Evolutionary conservation across 2,113 vertebrate genomes (phyloP).

Genomic region (Entomyzon cyanotis): DNA sequence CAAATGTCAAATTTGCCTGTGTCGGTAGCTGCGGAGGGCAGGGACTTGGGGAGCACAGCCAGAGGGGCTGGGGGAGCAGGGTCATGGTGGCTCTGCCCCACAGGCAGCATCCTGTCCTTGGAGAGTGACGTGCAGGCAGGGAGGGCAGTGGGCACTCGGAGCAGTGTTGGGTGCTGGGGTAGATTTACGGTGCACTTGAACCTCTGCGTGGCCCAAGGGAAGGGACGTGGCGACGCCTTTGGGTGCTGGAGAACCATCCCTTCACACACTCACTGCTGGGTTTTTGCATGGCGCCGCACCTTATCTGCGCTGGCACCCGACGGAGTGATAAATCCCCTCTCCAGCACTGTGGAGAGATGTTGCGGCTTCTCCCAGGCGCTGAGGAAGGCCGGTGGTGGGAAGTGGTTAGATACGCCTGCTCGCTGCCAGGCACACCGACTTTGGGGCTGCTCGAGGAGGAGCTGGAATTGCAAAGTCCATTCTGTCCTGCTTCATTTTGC

Average conservation of each 20-base stretch:
- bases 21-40: neutral
- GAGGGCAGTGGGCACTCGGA: rapidly evolving
- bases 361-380: neutral
- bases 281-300: neutral
- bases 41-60: neutral
- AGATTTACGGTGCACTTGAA: neutral
- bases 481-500: neutral
- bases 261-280: neutral
- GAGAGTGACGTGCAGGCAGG: neutral
- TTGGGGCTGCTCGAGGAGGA: neutral
- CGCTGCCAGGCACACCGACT: rapidly evolving
- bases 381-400: neutral
- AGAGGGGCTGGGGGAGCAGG: neutral
- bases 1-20: constrained; percentile 34
- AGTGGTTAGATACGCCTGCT: neutral
- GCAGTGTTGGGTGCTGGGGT: neutral
- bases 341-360: neutral
- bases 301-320: constrained; percentile 32
- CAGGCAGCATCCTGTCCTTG: neutral
- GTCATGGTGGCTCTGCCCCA: rapidly evolving
- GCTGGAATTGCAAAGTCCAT: neutral
- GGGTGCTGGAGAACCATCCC: neutral
- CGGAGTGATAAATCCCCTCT: constrained; percentile 30
- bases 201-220: rapidly evolving
- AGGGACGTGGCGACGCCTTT: neutral